Percentiles rank a stretch among this genome's conserved stretches.
Evolutionary conservation across 2,113 vertebrate genomes (phyloP).

Genomic region (Cinclus mexicanus): DNA sequence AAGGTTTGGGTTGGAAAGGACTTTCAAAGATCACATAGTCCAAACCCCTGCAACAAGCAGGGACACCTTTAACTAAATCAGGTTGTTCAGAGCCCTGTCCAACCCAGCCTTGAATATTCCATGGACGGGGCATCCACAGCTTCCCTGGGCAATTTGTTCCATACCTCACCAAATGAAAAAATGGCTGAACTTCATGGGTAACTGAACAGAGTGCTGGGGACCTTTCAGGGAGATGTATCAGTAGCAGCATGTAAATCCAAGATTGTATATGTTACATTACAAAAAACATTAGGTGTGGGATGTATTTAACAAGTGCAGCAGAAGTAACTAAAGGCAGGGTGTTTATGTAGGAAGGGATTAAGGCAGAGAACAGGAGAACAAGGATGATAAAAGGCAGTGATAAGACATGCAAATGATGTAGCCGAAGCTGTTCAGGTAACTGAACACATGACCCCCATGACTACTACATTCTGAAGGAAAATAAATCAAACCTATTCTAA

Average conservation of each 20-base stretch:
- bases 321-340: not conserved
- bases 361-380: not conserved
- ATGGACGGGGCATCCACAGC: not conserved
- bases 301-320: not conserved
- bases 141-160: not conserved
- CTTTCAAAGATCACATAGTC: not conserved
- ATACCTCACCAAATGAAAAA: not conserved
- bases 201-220: not conserved
- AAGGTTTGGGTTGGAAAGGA: not conserved
- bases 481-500: not conserved
- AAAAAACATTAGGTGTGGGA: not conserved
- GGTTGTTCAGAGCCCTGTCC: not conserved
- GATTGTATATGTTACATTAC: not conserved
- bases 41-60: rapidly evolving
- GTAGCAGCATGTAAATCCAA: not conserved
- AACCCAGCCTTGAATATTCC: not conserved
- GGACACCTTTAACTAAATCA: not conserved
- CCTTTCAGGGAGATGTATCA: not conserved
- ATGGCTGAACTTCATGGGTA: not conserved
- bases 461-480: not conserved
- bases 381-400: not conserved
- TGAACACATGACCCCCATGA: not conserved
- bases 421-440: not conserved
- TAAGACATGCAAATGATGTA: not conserved
- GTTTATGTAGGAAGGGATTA: not conserved